A percentile compares a stretch with the other conserved stretches of the same genome.
Evolutionary conservation across 2,888 invertebrate genomes (phyloP).

Genomic region (Caradrina clavipalpis): DNA sequence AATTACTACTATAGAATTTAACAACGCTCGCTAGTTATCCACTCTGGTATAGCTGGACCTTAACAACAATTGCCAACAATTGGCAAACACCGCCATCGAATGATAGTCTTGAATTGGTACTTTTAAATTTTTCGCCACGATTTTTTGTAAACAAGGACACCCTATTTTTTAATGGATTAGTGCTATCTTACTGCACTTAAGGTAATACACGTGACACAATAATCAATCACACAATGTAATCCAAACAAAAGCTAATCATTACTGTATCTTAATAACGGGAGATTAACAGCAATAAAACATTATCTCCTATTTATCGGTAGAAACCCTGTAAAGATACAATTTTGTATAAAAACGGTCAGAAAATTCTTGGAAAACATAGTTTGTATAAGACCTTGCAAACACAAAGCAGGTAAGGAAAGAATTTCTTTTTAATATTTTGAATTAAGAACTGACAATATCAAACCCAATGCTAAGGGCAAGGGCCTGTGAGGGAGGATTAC

Average conservation of each 20-base stretch:
- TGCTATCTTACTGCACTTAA: constrained; percentile 1
- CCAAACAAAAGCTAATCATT: constrained; percentile 39
- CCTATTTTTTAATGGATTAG: too few species aligned
- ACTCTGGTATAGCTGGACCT: too few species aligned
- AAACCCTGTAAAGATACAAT: constrained; percentile 25
- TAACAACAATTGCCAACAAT: too few species aligned
- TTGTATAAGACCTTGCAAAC: constrained; percentile 54
- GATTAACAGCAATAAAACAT: constrained; percentile 52
- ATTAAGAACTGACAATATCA: too few species aligned
- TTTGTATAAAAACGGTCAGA: constrained; percentile 43
- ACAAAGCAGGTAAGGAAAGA: constrained; percentile 53
- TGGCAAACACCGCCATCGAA: too few species aligned
- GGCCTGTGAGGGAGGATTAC: too few species aligned
- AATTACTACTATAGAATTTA: too few species aligned
- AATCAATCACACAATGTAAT: constrained; percentile 50
- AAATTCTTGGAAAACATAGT: constrained; percentile 35
- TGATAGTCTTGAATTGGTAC: too few species aligned
- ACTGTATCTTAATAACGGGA: constrained; percentile 44
- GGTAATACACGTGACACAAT: neutral
- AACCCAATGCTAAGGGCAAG: too few species aligned
- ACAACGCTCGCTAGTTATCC: too few species aligned
- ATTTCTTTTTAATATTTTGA: neutral
- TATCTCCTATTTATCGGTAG: constrained; percentile 18
- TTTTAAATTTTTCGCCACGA: too few species aligned
- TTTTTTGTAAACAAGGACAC: too few species aligned